These are phyloP conservation scores for Bruchidius siliquastri DNA, from an alignment of 2,888 invertebrate species.

Conservation along the genomic window DNA sequence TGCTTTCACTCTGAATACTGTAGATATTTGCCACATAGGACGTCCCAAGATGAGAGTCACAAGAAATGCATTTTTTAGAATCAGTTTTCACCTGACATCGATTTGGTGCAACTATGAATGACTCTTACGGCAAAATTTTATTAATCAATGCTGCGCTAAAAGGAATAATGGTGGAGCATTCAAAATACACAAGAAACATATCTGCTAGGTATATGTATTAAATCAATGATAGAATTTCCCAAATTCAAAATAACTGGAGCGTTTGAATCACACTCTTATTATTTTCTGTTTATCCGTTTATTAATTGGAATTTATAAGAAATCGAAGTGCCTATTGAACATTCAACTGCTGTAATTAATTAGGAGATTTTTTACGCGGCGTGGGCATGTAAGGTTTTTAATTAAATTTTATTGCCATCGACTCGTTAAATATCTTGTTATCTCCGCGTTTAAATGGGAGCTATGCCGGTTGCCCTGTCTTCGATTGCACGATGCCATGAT, in stretches of 20 bases:
- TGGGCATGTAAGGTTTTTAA: constrained; percentile 18
- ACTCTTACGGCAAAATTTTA: too few species aligned
- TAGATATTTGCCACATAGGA: too few species aligned
- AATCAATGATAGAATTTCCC: too few species aligned
- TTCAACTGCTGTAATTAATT: constrained; percentile 13
- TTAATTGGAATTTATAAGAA: constrained; percentile 2
- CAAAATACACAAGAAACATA: too few species aligned
- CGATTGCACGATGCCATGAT: not conserved
- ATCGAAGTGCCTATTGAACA: constrained; percentile 1
- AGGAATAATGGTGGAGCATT: too few species aligned
- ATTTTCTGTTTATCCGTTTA: not conserved
- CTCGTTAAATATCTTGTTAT: constrained; percentile 14
- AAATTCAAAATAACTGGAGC: not conserved
- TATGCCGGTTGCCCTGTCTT: not conserved
- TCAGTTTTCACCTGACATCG: too few species aligned
- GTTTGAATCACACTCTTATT: not conserved
- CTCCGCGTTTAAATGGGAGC: not conserved
- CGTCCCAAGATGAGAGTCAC: too few species aligned
- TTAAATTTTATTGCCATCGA: constrained; percentile 17
- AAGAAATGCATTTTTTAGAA: too few species aligned
- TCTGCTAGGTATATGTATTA: too few species aligned
- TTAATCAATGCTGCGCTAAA: too few species aligned
- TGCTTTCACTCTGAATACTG: too few species aligned
- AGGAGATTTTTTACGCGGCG: constrained; percentile 13
- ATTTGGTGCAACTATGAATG: too few species aligned